Evolutionary conservation across 2,797 vertebrate species (phyloP).

Genomic region (Picus viridis): DNA sequence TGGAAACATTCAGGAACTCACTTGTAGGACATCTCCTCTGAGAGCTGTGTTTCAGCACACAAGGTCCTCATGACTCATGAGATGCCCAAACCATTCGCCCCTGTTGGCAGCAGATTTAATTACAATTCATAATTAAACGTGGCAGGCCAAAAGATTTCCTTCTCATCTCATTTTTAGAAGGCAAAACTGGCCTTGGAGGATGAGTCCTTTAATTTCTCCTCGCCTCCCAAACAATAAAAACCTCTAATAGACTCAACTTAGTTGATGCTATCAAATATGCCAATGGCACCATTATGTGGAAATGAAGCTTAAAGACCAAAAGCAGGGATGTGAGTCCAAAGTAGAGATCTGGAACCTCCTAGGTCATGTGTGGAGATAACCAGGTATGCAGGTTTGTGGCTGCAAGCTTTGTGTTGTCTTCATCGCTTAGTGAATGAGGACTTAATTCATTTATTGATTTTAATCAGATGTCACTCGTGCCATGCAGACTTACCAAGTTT

Average conservation of each 20-base stretch:
- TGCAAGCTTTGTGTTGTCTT: not conserved
- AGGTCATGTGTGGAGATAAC: fast-evolving
- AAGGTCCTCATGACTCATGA: not conserved
- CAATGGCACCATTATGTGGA: not conserved
- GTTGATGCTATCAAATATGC: not conserved
- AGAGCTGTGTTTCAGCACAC: not conserved
- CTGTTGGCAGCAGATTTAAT: not conserved
- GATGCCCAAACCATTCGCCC: not conserved
- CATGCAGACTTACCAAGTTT: not conserved
- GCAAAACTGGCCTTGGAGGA: not conserved
- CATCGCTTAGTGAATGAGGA: not conserved
- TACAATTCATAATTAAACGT: not conserved
- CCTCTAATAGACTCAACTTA: not conserved
- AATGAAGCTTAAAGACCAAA: not conserved
- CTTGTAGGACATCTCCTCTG: not conserved
- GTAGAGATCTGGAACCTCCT: not conserved
- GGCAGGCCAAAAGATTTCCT: not conserved
- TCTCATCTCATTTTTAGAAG: not conserved
- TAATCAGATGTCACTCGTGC: not conserved
- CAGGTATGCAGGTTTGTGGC: not conserved
- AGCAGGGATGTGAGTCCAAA: not conserved
- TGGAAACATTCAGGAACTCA: not conserved
- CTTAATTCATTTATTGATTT: not conserved
- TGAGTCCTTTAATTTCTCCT: not conserved
- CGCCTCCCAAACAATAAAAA: not conserved